Evolutionary conservation across 1,140 invertebrate species (phyloP).

Genomic region (Phortica variegata): DNA sequence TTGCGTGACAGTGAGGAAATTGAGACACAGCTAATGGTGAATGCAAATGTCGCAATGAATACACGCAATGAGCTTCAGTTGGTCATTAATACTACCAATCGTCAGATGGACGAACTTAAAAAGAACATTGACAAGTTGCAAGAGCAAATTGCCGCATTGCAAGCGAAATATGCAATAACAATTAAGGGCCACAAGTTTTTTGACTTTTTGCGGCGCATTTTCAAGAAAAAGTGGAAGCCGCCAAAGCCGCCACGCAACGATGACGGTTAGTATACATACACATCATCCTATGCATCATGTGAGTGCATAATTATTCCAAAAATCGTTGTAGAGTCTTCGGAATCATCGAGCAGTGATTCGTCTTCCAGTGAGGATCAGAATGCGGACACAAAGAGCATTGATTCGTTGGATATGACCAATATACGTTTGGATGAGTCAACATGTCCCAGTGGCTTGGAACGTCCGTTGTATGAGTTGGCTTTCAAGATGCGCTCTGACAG

Average conservation of each 20-base stretch:
- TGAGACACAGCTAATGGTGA: constrained; percentile 67
- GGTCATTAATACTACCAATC: constrained; percentile 60
- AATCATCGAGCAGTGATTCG: constrained; percentile 52
- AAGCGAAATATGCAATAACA: constrained; percentile 61
- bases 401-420: constrained; percentile 64
- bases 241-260: constrained; percentile 55
- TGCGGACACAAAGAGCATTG: constrained; percentile 62
- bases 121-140: constrained; percentile 62
- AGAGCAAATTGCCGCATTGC: constrained; percentile 62
- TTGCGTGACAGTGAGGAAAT: constrained; percentile 73
- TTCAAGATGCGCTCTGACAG: constrained; percentile 64
- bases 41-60: constrained; percentile 61
- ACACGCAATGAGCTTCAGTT: constrained; percentile 54
- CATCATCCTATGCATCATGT: constrained; percentile 9
- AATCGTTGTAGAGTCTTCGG: constrained; percentile 30
- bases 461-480: constrained; percentile 66
- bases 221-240: constrained; percentile 72
- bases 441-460: constrained; percentile 74
- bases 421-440: constrained; percentile 71
- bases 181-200: constrained; percentile 72
- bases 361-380: constrained; percentile 64
- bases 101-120: constrained; percentile 62
- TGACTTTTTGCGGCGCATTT: constrained; percentile 73
- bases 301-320: too few species aligned
- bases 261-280: constrained; percentile 29